Conservation (phyloP, 1,140 invertebrate species). For the Sitodiplosis mosellana region DNA sequence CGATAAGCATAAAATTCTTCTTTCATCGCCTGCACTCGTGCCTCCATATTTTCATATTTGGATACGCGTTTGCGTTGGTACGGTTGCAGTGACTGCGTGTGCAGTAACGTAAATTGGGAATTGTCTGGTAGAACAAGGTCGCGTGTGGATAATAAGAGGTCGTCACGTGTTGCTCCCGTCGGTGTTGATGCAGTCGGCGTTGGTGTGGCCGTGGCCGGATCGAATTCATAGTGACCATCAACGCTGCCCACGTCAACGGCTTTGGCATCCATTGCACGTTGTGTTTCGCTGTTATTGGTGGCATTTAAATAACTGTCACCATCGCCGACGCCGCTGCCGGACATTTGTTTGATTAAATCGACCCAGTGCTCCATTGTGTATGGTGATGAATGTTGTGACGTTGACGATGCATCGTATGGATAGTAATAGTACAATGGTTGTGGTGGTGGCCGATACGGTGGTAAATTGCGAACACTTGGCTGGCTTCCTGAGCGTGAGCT, state of each 20-base stretch:
- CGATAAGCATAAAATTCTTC: constrained; percentile 88
- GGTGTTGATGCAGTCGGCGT: constrained; percentile 37
- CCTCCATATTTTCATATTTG: constrained; percentile 63
- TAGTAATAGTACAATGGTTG: constrained; percentile 22
- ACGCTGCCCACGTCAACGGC: constrained; percentile 66
- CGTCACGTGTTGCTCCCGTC: constrained; percentile 31
- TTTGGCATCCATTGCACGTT: constrained; percentile 14
- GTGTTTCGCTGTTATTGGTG: background rate
- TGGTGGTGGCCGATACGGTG: constrained; percentile 48
- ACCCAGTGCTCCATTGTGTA: constrained; percentile 40
- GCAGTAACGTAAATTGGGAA: constrained; percentile 23
- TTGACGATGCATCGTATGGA: constrained; percentile 9
- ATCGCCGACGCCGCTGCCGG: constrained; percentile 29
- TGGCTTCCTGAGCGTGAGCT: constrained; percentile 48
- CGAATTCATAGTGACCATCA: constrained; percentile 90
- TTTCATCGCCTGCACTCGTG: constrained; percentile 82
- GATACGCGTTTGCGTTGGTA: constrained; percentile 15
- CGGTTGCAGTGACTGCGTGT: constrained; percentile 10
- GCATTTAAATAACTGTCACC: constrained; percentile 17
- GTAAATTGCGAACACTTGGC: constrained; percentile 54
- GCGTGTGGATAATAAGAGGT: constrained; percentile 14
- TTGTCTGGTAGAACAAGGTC: constrained; percentile 15
- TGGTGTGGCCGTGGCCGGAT: constrained; percentile 55
- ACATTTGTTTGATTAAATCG: constrained; percentile 29
- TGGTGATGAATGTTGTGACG: constrained; percentile 30